Evolutionary conservation across 92 coral and sea anemone genomes (phyloP), one percentile per base, ranked within the genome.

Genomic region (Siderastrea siderea): DNA sequence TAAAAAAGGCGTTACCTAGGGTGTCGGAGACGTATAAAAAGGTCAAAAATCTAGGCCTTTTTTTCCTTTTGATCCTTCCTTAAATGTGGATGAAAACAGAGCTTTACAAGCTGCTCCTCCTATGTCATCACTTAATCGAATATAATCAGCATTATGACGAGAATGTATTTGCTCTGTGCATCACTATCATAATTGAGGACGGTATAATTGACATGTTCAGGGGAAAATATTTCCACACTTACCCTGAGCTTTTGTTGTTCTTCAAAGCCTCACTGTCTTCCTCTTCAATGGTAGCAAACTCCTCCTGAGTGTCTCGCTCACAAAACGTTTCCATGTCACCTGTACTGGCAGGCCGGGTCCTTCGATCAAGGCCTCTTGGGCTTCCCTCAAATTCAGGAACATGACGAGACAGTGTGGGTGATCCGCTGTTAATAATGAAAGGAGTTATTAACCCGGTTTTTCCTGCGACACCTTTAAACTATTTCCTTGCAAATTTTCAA

Each of bases 281-380:
- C 54, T 95, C 98, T 15, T 84, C 77, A 26, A 95, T 95, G 45
- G 93, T 89, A 13, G 88, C 70, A 46, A 90, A 88, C 68, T 95
- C 98, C 47, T 82, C 87, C 4, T 84, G 83, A 15, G 74, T 78
- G 62, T 93, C 98, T 47, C 82, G 57, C 52, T 95, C 96, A 62
- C 88, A 88, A 64, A 83, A 78, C 38, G 86, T 60, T 45, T 95
- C 98, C 64, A 90, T 47, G 67, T 92, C 95, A 38, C 90, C 96
- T 2, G 90, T 83, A 79, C 98, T 91, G 50, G 74, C 87, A 63
- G 94, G 94, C 52, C 94, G 86, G 15, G 90, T 90, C 65, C 89
- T 92, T 59, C 53, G 64, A 26, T 92, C 97, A 7, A 79, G 87
- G 59, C 77, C 79, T 49, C 7, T 85, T 14, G 63, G 67, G 53